These are phyloP conservation scores for Nomada hirtipes DNA, from an alignment of 2,888 invertebrate genomes.

Conservation along the genomic window DNA sequence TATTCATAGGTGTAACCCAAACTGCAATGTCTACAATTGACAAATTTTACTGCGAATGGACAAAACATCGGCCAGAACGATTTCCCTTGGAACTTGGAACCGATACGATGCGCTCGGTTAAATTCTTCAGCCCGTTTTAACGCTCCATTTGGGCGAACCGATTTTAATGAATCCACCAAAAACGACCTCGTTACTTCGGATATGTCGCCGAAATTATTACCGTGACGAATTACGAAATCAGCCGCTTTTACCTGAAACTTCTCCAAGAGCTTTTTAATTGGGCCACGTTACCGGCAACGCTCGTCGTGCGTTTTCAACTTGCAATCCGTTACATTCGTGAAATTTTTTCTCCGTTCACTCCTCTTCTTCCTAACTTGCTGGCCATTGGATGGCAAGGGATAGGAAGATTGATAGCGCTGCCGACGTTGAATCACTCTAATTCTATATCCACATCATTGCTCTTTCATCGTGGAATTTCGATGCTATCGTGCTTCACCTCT, in stretches of 20 bases:
- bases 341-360: slow-evolving; percentile 5
- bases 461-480: slow-evolving; percentile 24
- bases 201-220: slow-evolving; percentile 6
- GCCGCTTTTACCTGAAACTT: neutral
- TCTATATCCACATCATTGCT: slow-evolving; percentile 39
- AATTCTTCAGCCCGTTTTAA: neutral
- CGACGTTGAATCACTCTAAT: slow-evolving; percentile 57
- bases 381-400: neutral
- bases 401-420: slow-evolving; percentile 31
- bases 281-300: slow-evolving; percentile 18
- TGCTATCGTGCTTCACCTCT: too few relatives aligned
- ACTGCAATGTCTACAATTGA: neutral
- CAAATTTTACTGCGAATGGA: too few relatives aligned
- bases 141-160: neutral
- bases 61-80: too few relatives aligned
- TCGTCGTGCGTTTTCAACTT: slow-evolving; percentile 13
- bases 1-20: neutral
- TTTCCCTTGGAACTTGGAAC: too few relatives aligned
- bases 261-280: slow-evolving; percentile 56
- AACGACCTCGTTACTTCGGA: slow-evolving; percentile 33
- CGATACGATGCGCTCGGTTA: too few relatives aligned
- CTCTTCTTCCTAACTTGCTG: slow-evolving; percentile 5
- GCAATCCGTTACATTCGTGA: slow-evolving; percentile 17
- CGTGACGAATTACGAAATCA: slow-evolving; percentile 1
- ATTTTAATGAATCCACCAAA: slow-evolving; percentile 36